A percentile compares a stretch with the other conserved stretches of the same genome.
Evolutionary conservation across 2,888 invertebrate species (phyloP).

Genomic region (Heliconius sara): DNA sequence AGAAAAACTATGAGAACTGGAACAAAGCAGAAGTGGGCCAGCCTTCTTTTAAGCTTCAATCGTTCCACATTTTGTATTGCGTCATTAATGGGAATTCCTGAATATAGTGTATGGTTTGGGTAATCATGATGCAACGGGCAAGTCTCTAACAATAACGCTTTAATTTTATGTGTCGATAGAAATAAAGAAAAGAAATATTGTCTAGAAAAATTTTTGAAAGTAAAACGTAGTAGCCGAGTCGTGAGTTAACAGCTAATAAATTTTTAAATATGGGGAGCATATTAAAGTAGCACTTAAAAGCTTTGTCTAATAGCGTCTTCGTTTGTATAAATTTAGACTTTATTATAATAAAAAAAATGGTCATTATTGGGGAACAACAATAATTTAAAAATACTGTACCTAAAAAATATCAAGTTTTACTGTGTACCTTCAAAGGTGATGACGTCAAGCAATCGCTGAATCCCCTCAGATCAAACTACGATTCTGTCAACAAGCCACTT

Average conservation of each 20-base stretch:
- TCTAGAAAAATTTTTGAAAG: constrained; percentile 58
- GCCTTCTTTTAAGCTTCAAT: constrained; percentile 58
- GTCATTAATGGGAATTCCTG: constrained; percentile 65
- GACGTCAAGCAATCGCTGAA: constrained; percentile 61
- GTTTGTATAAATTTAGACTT: constrained; percentile 24
- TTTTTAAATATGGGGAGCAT: constrained; percentile 61
- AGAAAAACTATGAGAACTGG: constrained; percentile 49
- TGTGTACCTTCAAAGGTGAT: constrained; percentile 45
- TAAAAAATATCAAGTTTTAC: neutral
- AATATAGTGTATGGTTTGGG: constrained; percentile 62
- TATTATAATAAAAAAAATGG: constrained; percentile 7
- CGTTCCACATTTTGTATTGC: constrained; percentile 57
- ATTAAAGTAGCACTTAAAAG: constrained; percentile 54
- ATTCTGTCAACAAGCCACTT: constrained; percentile 77
- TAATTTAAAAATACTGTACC: neutral
- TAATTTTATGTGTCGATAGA: constrained; percentile 62
- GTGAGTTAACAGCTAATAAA: constrained; percentile 65
- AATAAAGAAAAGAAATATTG: constrained; percentile 62
- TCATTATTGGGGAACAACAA: neutral
- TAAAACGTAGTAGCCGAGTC: constrained; percentile 59
- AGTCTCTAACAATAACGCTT: constrained; percentile 66
- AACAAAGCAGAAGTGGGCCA: constrained; percentile 50
- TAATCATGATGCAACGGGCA: constrained; percentile 68
- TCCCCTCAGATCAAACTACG: constrained; percentile 63
- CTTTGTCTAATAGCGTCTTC: constrained; percentile 38